phyloP scores from a whole-genome alignment of 1,140 invertebrate genomes.

The Drosophila lacteicornis region DNA sequence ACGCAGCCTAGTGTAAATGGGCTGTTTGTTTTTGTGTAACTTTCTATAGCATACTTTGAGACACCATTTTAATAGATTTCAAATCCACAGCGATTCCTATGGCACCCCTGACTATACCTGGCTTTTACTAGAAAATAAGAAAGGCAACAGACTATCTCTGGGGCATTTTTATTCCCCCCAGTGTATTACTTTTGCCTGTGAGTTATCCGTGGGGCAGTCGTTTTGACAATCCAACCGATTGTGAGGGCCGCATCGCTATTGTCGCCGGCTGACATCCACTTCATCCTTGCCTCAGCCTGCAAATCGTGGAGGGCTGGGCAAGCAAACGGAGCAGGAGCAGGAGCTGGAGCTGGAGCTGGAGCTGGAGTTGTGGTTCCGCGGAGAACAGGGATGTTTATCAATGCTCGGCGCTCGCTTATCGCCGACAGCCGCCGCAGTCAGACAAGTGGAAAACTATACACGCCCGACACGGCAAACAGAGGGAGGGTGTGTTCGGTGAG shows the following conservation, averaged over 20 bases:
- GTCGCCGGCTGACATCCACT: slow-evolving; percentile 43
- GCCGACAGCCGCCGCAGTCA: slow-evolving; percentile 54
- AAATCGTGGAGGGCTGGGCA: background rate
- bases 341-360: background rate
- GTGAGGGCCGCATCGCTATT: slow-evolving; percentile 38
- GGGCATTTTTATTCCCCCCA: background rate
- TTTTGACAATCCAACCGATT: slow-evolving; percentile 55
- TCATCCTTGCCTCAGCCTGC: slow-evolving; percentile 9
- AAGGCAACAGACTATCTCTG: background rate
- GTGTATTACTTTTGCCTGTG: slow-evolving; percentile 12
- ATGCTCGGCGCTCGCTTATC: slow-evolving; percentile 69
- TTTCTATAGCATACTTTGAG: too few species aligned
- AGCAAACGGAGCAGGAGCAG: background rate
- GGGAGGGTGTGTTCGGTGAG: background rate
- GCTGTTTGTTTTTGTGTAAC: too few species aligned
- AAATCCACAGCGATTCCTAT: background rate
- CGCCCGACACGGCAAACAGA: slow-evolving; percentile 13
- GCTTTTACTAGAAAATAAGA: background rate
- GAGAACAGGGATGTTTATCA: slow-evolving; percentile 70
- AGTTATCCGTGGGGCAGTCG: slow-evolving; percentile 34
- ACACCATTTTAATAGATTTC: background rate
- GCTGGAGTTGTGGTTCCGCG: slow-evolving; percentile 1
- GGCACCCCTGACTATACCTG: too few species aligned
- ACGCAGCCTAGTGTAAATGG: too few species aligned
- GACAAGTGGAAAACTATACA: slow-evolving; percentile 62